These are phyloP conservation scores for Listrodromus nycthemerus DNA, from an alignment of 2,888 invertebrate species.

Conservation along the genomic window DNA sequence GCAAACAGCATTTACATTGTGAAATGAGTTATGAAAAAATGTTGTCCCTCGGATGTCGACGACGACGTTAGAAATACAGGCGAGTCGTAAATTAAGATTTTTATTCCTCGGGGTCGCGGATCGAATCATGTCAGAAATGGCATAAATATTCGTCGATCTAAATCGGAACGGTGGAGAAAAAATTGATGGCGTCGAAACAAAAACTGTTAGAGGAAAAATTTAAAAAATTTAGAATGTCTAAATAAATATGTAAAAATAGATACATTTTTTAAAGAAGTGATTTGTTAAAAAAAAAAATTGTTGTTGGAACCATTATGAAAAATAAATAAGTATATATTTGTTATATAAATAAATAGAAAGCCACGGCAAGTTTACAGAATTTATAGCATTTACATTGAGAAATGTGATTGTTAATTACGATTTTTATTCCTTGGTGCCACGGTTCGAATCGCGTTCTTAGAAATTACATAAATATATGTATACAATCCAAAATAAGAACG, in stretches of 20 bases:
- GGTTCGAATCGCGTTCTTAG: background rate
- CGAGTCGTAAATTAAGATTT: conserved; percentile 56
- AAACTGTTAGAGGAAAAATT: background rate
- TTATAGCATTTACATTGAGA: conserved; percentile 80
- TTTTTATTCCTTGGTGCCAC: background rate
- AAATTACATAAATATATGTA: conserved; percentile 29
- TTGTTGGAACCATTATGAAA: background rate
- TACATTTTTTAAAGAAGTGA: too few species aligned
- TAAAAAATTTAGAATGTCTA: background rate
- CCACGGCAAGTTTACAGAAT: too few species aligned
- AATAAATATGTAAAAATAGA: background rate
- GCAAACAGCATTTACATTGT: conserved; percentile 83
- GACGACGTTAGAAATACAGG: conserved; percentile 35
- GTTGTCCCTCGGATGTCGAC: background rate
- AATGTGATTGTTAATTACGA: conserved; percentile 74
- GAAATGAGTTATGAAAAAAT: conserved; percentile 81
- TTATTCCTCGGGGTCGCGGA: background rate
- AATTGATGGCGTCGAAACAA: background rate
- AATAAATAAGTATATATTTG: background rate
- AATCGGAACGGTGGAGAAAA: background rate
- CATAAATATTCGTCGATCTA: background rate
- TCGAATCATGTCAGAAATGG: conserved; percentile 35
- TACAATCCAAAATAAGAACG: background rate
- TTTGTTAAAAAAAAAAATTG: conserved; percentile 13
- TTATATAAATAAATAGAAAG: too few species aligned